phyloP scores from a whole-genome alignment of 2,888 invertebrate genomes.

The Phytoseiulus persimilis region DNA sequence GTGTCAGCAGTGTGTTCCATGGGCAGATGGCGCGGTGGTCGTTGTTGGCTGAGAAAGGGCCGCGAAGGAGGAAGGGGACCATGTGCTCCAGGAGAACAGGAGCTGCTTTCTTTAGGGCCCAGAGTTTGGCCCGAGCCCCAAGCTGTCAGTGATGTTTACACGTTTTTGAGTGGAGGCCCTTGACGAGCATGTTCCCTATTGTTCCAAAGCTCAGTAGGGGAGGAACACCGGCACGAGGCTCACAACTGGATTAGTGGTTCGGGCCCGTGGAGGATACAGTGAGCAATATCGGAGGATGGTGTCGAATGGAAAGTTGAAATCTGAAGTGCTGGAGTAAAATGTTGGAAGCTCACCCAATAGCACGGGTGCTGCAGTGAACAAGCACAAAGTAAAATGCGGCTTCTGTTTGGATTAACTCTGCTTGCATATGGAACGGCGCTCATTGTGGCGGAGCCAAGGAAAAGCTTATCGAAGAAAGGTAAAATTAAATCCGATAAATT shows the following conservation, averaged over 20 bases:
- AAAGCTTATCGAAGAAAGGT: not conserved
- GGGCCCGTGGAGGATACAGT: not conserved
- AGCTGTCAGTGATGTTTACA: not conserved
- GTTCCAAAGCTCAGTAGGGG: not conserved
- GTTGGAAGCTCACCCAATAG: not conserved
- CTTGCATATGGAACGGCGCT: constrained; percentile 18
- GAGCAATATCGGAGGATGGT: not conserved
- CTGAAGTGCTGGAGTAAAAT: not conserved
- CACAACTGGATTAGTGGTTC: not conserved
- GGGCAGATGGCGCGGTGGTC: not conserved
- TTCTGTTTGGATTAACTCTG: constrained; percentile 25
- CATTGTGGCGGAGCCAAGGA: not conserved
- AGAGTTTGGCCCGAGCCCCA: not conserved
- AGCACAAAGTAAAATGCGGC: constrained; percentile 8
- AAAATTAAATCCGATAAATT: too few relatives aligned
- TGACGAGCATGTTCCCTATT: not conserved
- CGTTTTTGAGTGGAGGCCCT: not conserved
- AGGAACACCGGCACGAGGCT: not conserved
- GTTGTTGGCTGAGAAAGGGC: not conserved
- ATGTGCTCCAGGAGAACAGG: not conserved
- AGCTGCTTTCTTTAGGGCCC: not conserved
- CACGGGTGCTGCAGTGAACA: not conserved
- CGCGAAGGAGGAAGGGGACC: constrained; percentile 5
- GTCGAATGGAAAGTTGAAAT: not conserved
- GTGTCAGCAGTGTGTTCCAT: not conserved